Conservation (phyloP, 2,113 vertebrate species). For the Leucoraja erinaceus region DNA sequence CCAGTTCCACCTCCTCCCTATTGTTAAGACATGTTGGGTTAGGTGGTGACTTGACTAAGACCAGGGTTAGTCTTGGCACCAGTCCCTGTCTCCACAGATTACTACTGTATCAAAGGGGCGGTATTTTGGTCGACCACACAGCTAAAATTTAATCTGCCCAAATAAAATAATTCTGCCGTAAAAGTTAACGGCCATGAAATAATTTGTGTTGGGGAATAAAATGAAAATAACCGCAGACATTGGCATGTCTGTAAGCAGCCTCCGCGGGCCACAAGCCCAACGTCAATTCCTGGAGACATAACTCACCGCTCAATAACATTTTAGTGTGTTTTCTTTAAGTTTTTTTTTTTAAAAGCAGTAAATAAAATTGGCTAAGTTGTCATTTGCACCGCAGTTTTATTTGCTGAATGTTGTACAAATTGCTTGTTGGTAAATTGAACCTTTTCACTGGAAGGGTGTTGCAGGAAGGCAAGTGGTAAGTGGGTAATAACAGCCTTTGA, state of each 20-base stretch:
- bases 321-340: neutral
- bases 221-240: neutral
- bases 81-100: neutral
- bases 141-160: neutral
- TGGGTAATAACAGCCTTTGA: neutral
- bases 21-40: neutral
- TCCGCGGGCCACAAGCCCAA: neutral
- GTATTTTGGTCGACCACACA: no score
- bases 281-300: neutral
- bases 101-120: neutral
- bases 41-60: neutral
- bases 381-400: neutral
- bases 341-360: neutral
- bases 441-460: neutral
- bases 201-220: neutral
- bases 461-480: neutral
- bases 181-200: neutral
- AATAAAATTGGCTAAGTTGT: constrained; percentile 6
- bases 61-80: neutral
- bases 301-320: neutral
- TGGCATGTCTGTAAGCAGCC: neutral
- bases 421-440: neutral
- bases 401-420: constrained; percentile 23
- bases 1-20: neutral
- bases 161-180: neutral